Evolutionary conservation across 23 tunicate genomes (phyloP), one percentile per base, ranked within the genome.

Genomic region (Styela clava): DNA sequence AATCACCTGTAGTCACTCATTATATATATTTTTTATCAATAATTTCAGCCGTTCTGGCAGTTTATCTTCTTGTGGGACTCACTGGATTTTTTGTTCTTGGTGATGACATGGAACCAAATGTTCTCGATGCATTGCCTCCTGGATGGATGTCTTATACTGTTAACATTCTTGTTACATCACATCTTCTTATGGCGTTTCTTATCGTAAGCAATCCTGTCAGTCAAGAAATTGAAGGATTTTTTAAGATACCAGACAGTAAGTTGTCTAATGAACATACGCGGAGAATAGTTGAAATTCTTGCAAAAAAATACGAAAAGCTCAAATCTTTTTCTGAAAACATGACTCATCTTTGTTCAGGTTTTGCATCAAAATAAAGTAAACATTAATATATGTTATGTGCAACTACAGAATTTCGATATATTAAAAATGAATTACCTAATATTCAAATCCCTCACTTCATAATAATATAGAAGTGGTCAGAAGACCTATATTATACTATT

Each of bases 21-120:
- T n/a, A n/a, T n/a, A n/a, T n/a, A n/a, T n/a, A n/a, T n/a, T n/a
- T n/a, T n/a, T n/a, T n/a, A n/a, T 61, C n/a, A n/a, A n/a, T 74
- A 0, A 18, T 79, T 86, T 69, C 82, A 93, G 98, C 78, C 44
- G 84, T 83, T 29, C 35, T 93, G 81, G 32, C 69, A 23, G 35
- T 84, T 9, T 93, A 93, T 64, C 68, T 88, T 33, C 88, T 86
- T 18, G 88, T 84, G 19, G 80, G 83, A 23, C 52, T 88, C 2
- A 24, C 94, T 51, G 98, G 98, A 19, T 84, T 93, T 33, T 81
- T 84, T 29, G 93, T 93, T 9, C 24, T 93, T 37, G 98, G 98
- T 2, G 87, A 88, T 35, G 74, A 37, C 22, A 93, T 93, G 98
- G 37, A 52, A 9, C 30, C 81, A 21, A 93, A 93, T 62, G 91